A percentile compares a stretch with the other conserved stretches of the same genome.
Conservation (phyloP, 2,888 invertebrate genomes). For the Spisula solida region DNA sequence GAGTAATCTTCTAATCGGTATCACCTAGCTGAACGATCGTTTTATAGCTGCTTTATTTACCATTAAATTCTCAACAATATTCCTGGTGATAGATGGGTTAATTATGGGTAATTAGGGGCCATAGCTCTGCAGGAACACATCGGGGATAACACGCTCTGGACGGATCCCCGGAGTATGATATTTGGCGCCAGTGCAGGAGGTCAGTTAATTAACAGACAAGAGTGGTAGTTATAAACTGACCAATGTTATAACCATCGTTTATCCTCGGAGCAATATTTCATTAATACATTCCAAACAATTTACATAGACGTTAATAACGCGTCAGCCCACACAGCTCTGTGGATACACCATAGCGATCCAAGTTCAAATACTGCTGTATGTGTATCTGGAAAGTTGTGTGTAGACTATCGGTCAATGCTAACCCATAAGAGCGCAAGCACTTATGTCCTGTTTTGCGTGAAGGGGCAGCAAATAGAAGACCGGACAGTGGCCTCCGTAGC, state of each 20-base stretch:
- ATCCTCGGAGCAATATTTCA: background rate
- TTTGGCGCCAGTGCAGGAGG: conserved; percentile 16
- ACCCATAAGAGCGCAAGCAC: too few relatives aligned
- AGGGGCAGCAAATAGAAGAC: too few relatives aligned
- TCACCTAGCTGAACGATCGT: conserved; percentile 42
- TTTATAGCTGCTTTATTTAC: conserved; percentile 58
- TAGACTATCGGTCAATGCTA: too few relatives aligned
- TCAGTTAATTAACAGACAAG: conserved; percentile 9
- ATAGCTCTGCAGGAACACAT: conserved; percentile 27
- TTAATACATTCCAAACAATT: background rate
- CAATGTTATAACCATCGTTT: background rate
- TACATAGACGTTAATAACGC: background rate
- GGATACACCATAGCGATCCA: too few relatives aligned
- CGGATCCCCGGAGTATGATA: background rate
- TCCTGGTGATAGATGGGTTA: conserved; percentile 54
- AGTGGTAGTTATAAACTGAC: background rate
- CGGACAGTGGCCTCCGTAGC: too few relatives aligned
- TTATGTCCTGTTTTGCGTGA: too few relatives aligned
- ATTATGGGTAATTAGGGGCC: conserved; percentile 50
- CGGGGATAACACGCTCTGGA: background rate
- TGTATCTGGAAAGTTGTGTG: too few relatives aligned
- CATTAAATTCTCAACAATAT: conserved; percentile 52
- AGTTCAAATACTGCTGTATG: too few relatives aligned
- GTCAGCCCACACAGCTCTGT: too few relatives aligned
- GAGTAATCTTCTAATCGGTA: conserved; percentile 44